Percentiles rank a stretch among this genome's conserved stretches.
These are phyloP conservation scores for Glomeris marginata DNA, from an alignment of 2,888 invertebrate genomes.

Conservation along the genomic window DNA sequence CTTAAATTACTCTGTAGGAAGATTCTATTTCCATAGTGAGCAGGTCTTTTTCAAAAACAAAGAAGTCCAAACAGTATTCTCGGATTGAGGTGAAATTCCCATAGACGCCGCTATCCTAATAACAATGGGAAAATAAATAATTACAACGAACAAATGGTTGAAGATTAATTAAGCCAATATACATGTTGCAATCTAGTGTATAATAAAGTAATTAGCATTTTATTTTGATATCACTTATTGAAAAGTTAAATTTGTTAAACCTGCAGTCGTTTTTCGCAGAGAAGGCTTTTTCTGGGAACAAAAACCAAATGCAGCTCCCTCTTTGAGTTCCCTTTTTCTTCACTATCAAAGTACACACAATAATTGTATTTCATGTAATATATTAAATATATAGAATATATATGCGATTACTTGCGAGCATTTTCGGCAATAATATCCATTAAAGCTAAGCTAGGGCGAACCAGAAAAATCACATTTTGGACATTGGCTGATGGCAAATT, in stretches of 20 bases:
- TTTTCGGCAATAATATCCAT: slow-evolving; percentile 76
- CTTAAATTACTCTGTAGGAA: slow-evolving; percentile 47
- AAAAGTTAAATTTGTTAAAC: slow-evolving; percentile 22
- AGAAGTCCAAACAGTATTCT: slow-evolving; percentile 74
- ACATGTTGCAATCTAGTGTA: no score
- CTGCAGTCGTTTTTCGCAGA: slow-evolving; percentile 70
- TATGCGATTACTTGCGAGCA: slow-evolving; percentile 43
- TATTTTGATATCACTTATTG: no score
- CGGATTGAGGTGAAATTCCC: slow-evolving; percentile 59
- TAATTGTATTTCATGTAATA: no score
- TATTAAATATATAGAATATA: no score
- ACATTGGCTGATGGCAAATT: slow-evolving; percentile 53
- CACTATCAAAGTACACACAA: slow-evolving; percentile 29
- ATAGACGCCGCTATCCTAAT: slow-evolving; percentile 57
- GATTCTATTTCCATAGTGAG: slow-evolving; percentile 78
- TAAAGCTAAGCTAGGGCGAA: slow-evolving; percentile 58
- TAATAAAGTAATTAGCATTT: no score
- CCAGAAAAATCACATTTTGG: slow-evolving; percentile 74
- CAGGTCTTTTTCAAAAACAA: slow-evolving; percentile 81
- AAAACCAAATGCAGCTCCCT: slow-evolving; percentile 78
- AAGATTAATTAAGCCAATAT: no score
- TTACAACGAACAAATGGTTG: no score
- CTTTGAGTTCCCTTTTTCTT: slow-evolving; percentile 31
- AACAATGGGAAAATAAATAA: slow-evolving; percentile 16
- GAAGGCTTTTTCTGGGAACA: slow-evolving; percentile 68